Conservation (phyloP, 2,113 vertebrate genomes). For the Coreoperca whiteheadi region DNA sequence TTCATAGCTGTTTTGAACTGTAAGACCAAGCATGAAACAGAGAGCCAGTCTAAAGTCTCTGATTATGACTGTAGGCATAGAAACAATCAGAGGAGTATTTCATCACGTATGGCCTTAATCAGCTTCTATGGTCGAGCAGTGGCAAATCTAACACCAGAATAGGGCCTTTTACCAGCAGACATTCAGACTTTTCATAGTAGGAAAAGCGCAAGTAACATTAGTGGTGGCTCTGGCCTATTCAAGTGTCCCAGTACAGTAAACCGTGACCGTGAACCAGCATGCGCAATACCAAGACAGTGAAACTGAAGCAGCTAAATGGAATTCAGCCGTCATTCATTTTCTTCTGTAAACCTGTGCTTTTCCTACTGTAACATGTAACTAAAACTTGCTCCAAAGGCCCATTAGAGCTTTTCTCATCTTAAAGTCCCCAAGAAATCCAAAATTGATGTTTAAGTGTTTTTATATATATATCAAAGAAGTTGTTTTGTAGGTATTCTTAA, state of each 20-base stretch:
- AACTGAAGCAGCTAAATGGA: too few species aligned
- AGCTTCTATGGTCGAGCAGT: background rate
- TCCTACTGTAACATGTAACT: too few species aligned
- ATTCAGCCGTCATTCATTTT: too few species aligned
- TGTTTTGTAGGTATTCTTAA: too few species aligned
- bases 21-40: conserved; percentile 4
- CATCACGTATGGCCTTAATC: conserved; percentile 2
- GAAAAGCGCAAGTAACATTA: background rate
- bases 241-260: background rate
- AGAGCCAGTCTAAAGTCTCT: conserved; percentile 1
- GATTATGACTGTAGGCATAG: conserved; percentile 27
- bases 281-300: background rate
- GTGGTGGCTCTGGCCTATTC: background rate
- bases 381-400: too few species aligned
- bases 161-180: background rate
- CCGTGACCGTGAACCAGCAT: background rate
- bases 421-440: too few species aligned
- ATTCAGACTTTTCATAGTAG: background rate
- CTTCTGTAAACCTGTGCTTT: too few species aligned
- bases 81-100: conserved; percentile 38
- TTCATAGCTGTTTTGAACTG: background rate
- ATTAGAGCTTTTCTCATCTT: too few species aligned
- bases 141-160: background rate
- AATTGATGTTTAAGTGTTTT: too few species aligned
- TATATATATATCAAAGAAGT: too few species aligned